Evolutionary conservation across 2,113 vertebrate genomes (phyloP).

Genomic region (Melanotaenia duboulayi): DNA sequence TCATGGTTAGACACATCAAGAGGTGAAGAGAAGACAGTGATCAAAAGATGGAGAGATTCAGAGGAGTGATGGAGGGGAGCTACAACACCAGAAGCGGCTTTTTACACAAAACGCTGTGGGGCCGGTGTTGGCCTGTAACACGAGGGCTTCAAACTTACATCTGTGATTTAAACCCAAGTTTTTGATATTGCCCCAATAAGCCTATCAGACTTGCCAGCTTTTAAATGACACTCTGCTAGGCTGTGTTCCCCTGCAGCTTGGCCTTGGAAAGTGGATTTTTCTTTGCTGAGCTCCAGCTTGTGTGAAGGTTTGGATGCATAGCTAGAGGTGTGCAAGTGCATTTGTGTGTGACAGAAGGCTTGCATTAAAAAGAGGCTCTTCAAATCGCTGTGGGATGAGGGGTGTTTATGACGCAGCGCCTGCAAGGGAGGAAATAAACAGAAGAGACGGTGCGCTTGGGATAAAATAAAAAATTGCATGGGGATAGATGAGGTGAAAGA

Average conservation of each 20-base stretch:
- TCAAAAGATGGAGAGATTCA: conserved; percentile 48
- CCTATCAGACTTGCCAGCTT: neutral
- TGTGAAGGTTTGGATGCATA: conserved; percentile 38
- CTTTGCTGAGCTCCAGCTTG: neutral
- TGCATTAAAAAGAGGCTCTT: conserved; percentile 51
- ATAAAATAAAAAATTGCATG: neutral
- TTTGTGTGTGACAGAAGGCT: conserved; percentile 56
- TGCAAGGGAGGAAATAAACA: conserved; percentile 49
- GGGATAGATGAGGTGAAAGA: conserved; percentile 14
- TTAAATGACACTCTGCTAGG: neutral
- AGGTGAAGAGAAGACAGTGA: conserved; percentile 15
- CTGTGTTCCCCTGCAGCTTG: neutral
- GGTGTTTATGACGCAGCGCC: conserved; percentile 49
- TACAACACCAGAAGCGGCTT: conserved; percentile 27
- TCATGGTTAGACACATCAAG: neutral
- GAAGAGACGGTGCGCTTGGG: conserved; percentile 14
- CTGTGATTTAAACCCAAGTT: neutral
- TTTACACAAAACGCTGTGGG: conserved; percentile 24
- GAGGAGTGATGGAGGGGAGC: conserved; percentile 11
- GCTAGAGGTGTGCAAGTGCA: conserved; percentile 34
- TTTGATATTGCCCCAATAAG: conserved; percentile 35
- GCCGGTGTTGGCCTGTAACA: conserved; percentile 9
- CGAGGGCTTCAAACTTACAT: neutral
- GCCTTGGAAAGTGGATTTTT: conserved; percentile 1
- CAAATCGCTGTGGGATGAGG: conserved; percentile 35